Conservation (phyloP, 2,797 vertebrate genomes). For the Eulemur coronatus region DNA sequence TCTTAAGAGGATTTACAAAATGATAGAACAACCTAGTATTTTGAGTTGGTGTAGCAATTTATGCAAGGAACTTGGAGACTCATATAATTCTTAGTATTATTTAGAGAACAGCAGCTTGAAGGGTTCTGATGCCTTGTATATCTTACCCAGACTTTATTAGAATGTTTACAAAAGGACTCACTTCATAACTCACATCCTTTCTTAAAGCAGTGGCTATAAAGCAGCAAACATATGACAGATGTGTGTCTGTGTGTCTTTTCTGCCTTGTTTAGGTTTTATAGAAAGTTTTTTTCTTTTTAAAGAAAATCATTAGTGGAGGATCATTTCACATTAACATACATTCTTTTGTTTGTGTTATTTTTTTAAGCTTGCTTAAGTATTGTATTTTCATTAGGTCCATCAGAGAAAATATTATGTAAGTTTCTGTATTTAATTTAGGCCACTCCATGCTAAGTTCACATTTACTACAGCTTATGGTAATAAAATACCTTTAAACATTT, state of each 20-base stretch:
- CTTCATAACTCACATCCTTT: conserved; percentile 74
- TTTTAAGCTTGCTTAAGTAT: conserved; percentile 33
- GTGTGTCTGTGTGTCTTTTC: conserved; percentile 69
- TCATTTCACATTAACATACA: conserved; percentile 52
- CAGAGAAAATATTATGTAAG: conserved; percentile 49
- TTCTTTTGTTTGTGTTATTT: conserved; percentile 56
- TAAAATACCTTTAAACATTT: conserved; percentile 61
- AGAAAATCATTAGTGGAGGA: conserved; percentile 61
- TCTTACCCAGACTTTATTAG: conserved; percentile 68
- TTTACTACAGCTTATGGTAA: conserved; percentile 29
- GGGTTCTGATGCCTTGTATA: conserved; percentile 47
- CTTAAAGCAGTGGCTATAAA: conserved; percentile 59
- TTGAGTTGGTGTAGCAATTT: conserved; percentile 23
- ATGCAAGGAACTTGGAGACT: background rate
- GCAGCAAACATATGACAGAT: conserved; percentile 76
- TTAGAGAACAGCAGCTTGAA: conserved; percentile 60
- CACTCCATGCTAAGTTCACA: conserved; percentile 21
- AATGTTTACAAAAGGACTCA: conserved; percentile 69
- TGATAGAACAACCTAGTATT: background rate
- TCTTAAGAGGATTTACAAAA: background rate
- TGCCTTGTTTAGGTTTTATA: conserved; percentile 56
- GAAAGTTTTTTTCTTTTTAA: background rate
- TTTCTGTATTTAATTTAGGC: conserved; percentile 67
- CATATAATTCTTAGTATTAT: conserved; percentile 39
- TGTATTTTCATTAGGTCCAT: conserved; percentile 52